Evolutionary conservation across 2,113 vertebrate species (phyloP), one percentile per base, ranked within the genome.

Genomic region (Alaudala cheleensis): DNA sequence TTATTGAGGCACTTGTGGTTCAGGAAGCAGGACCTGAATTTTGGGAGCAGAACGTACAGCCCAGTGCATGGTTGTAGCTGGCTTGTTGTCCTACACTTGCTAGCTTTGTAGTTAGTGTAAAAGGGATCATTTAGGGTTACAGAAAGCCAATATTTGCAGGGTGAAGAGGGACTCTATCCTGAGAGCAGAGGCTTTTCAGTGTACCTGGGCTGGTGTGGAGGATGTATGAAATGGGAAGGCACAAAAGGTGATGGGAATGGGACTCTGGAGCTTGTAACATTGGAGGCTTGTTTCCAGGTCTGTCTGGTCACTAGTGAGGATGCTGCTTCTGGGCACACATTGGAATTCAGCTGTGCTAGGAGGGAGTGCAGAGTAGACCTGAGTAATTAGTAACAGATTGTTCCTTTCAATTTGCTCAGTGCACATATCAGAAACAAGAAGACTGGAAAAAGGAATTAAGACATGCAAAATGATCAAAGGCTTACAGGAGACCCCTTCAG

Each of bases 401-500:
- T 39, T 89, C 61, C 81, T 91, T 95, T 86, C 67, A 51, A 1
- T 88, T 66, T 82, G 79, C 56, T 45, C 61, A 73, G 24, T 26
- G 73, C 33, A 50, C 29, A 2, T 45, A 50, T 62, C 39, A n/a
- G 80, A 81, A 92, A 85, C 50, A 83, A 93, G 95, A 91, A 72
- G 44, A 44, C 74, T 3, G 18, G 71, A 64, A 92, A 95, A 95
- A 69, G 44, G 51, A 92, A 65, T 94, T 90, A 76, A 93, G 66
- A 74, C 64, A 67, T 86, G 57, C 81, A 76, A 81, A 90, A 58
- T 60, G 50, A 92, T 96, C 88, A 84, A 93, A 92, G 71, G 64
- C 57, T 49, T 57, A 13, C 23, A 44, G 83, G 83, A 80, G 45
- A 86, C 53, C 70, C 40, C 25, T 83, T 85, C 44, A 25, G 74